A percentile compares a stretch with the other conserved stretches of the same genome.
These are phyloP conservation scores for Fragum sueziense DNA, from an alignment of 2,888 invertebrate genomes.

Conservation along the genomic window DNA sequence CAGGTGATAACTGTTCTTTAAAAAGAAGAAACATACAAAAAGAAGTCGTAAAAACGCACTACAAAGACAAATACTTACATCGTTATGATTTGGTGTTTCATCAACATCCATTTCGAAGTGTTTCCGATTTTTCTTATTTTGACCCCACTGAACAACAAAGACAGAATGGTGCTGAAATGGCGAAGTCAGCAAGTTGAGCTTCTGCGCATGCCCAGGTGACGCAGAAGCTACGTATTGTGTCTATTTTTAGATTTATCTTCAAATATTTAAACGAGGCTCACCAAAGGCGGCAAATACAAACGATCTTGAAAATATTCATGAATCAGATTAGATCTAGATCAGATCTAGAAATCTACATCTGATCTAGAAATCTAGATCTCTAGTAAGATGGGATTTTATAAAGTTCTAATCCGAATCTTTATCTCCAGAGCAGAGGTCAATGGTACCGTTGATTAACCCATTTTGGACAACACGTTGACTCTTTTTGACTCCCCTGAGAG, in stretches of 20 bases:
- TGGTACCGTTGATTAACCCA: too few relatives aligned
- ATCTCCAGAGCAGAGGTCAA: too few relatives aligned
- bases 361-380: too few relatives aligned
- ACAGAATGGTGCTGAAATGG: constrained; percentile 67
- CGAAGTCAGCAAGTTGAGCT: constrained; percentile 70
- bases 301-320: too few relatives aligned
- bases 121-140: constrained; percentile 48
- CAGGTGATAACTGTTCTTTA: constrained; percentile 34
- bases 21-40: background rate
- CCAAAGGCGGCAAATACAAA: background rate
- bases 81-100: constrained; percentile 36
- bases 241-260: constrained; percentile 1
- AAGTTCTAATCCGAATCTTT: too few relatives aligned
- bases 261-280: constrained; percentile 5
- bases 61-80: constrained; percentile 53
- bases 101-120: constrained; percentile 62
- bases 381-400: too few relatives aligned
- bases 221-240: background rate
- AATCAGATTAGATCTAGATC: too few relatives aligned
- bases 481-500: too few relatives aligned
- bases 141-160: constrained; percentile 49
- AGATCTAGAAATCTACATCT: too few relatives aligned
- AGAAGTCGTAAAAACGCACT: constrained; percentile 33
- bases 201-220: constrained; percentile 71
- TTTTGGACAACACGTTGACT: too few relatives aligned